Base-by-base conservation (phyloP, 2,113 vertebrate genomes). In the Corydoras maculifer region DNA sequence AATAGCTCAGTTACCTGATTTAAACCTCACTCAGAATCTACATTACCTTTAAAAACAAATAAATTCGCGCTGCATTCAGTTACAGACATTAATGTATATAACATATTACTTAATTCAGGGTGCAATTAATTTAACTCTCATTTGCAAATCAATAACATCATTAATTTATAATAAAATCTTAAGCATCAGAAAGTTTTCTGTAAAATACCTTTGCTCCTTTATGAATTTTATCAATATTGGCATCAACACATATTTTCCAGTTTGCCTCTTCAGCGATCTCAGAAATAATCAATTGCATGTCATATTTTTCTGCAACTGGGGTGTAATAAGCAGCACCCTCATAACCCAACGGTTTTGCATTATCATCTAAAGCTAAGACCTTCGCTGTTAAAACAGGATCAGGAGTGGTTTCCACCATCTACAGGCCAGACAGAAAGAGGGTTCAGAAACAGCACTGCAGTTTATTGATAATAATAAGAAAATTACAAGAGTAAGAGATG, bases 231-330 rank as follows among this genome's bases (percentile, higher is more conserved):
- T 78, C 55, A 53, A 83, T 1, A 13, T 54, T 73, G 30, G 77
- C 70, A 66, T 88, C 81, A 1, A 85, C 31, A 31, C 87, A 90
- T 75, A 89, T 79, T 79, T 87, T 91, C 90, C 90, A 91, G 83
- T 89, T 91, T 65, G 79, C 77, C 50, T 83, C 78, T 12, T 84
- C 76, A 61, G 81, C 85, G 13, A 87, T 63, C 53, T 88, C 79
- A 7, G 87, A 88, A 62, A 88, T 43, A 8, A 88, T 84, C 65
- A 90, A 30, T 50, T 88, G 84, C 11, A 66, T n/a, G 8, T 78
- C 79, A 3, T 73, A 32, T n/a, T 25, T 43, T 29, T 73, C 65
- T 29, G 57, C 55, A 48, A 70, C 75, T 0, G 80, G 77, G 0
- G 79, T 80, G 80, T 87, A 81, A 80, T 81, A 90, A 32, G 84